Base-by-base conservation (phyloP, 30 jellyfish, hydroid and myxozoan genomes). In the Phacellophora camtschatica region DNA sequence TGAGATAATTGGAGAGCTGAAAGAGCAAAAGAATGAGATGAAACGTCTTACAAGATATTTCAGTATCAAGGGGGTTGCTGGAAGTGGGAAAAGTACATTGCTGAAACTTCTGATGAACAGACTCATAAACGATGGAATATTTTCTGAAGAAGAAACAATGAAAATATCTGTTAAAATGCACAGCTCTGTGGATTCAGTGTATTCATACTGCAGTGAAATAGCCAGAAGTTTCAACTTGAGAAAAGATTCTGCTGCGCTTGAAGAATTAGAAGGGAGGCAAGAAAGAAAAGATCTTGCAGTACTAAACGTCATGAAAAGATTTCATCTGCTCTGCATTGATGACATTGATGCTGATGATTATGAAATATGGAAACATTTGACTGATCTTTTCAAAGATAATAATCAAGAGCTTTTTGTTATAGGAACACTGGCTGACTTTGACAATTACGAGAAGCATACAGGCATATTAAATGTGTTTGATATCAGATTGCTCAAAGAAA, bases 191-290 rank as follows among this genome's bases (percentile, higher is more conserved):
- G 61, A 35, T 28, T 67, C 82, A 22, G 16, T 67, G 29, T 67
- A 67, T 27, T 39, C 82, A 3, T 56, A 37, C 15, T 67, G 61
- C 66, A 67, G 82, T 35, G 43, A 41, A 67, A 43, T 67, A 8
- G 82, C 82, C 2, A 43, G 63, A 56, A 39, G 43, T 4, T 32
- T 67, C 24, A 67, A 43, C 51, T 45, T 67, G 10, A 27, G 82
- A 24, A 67, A 67, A 27, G 82, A 67, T 42, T 22, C 82, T 43
- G 82, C 82, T 37, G 82, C 82, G 25, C 82, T 67, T 42, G 82
- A 67, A 42, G 66, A 24, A 46, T 46, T 67, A 23, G 82, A 67
- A 28, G 82, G 66, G 9, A 16, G 46, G 24, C 29, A 45, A 2
- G 82, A 43, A 23, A 67, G 82, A 25, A 67, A 67, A 43, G 82